These are phyloP conservation scores for Ageneiosus marmoratus DNA, from an alignment of 2,113 vertebrate genomes.

Conservation along the genomic window DNA sequence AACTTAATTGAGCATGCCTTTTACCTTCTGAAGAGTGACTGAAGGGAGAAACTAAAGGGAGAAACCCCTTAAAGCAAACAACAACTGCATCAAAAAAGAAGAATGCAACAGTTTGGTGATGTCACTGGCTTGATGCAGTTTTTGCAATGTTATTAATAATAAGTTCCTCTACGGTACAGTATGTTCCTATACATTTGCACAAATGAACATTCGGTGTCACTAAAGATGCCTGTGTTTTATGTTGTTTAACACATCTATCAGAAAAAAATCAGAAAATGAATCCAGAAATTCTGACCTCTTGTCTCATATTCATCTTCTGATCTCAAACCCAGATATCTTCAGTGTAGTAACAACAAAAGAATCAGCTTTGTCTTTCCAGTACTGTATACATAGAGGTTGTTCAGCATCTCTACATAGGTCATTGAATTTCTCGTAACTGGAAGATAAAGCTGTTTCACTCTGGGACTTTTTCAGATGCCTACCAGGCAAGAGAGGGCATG, in stretches of 20 bases:
- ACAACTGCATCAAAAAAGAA: neutral
- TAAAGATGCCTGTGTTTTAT: neutral
- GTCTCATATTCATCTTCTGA: neutral
- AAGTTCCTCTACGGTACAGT: no score
- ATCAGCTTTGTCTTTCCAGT: neutral
- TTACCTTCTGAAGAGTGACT: neutral
- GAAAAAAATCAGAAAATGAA: neutral
- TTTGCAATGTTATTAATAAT: no score
- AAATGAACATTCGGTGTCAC: neutral
- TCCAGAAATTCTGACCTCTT: neutral
- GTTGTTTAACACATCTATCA: neutral
- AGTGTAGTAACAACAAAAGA: neutral
- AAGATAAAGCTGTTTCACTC: neutral
- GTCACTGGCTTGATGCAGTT: neutral
- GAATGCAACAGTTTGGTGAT: neutral
- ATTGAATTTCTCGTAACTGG: neutral
- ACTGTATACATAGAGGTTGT: no score
- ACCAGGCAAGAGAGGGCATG: conserved; percentile 38
- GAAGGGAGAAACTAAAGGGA: neutral
- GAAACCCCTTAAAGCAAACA: neutral
- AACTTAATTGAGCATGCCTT: neutral
- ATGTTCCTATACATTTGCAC: neutral
- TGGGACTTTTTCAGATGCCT: conserved; percentile 5
- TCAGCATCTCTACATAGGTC: neutral
- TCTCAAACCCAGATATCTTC: neutral